Conservation (phyloP, 2,888 invertebrate genomes). For the Anodontia alba region DNA sequence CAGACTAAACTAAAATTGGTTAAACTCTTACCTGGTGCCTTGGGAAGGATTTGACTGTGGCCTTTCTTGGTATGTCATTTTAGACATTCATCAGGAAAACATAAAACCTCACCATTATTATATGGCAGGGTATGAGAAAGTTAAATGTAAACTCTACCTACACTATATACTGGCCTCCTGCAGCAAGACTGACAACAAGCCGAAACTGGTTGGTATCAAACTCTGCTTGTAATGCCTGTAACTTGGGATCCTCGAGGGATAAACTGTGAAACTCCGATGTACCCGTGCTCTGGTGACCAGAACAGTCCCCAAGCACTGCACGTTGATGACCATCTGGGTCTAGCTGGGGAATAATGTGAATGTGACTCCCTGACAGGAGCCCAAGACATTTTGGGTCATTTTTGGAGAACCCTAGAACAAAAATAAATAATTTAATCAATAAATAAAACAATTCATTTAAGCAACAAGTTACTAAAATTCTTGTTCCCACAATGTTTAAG, state of each 20-base stretch:
- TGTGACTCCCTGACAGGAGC: slow-evolving; percentile 90
- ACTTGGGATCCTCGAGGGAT: slow-evolving; percentile 55
- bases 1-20: too few species aligned
- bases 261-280: slow-evolving; percentile 65
- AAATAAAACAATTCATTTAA: too few species aligned
- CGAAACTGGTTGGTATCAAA: slow-evolving; percentile 90
- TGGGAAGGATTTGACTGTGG: too few species aligned
- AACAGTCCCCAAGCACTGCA: slow-evolving; percentile 74
- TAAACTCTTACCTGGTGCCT: too few species aligned
- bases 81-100: too few species aligned
- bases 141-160: slow-evolving; percentile 83
- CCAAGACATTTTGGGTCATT: slow-evolving; percentile 88
- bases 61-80: too few species aligned
- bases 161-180: slow-evolving; percentile 90
- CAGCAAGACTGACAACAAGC: slow-evolving; percentile 90
- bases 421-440: too few species aligned
- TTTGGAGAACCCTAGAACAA: slow-evolving; percentile 86
- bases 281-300: slow-evolving; percentile 65
- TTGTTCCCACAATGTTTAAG: too few species aligned
- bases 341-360: slow-evolving; percentile 92
- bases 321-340: slow-evolving; percentile 87
- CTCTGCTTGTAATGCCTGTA: slow-evolving; percentile 88
- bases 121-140: neutral
- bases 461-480: too few species aligned
- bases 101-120: too few species aligned